A percentile compares a stretch with the other conserved stretches of the same genome.
Evolutionary conservation across 2,113 vertebrate species (phyloP).

Genomic region (Cottus gobio): DNA sequence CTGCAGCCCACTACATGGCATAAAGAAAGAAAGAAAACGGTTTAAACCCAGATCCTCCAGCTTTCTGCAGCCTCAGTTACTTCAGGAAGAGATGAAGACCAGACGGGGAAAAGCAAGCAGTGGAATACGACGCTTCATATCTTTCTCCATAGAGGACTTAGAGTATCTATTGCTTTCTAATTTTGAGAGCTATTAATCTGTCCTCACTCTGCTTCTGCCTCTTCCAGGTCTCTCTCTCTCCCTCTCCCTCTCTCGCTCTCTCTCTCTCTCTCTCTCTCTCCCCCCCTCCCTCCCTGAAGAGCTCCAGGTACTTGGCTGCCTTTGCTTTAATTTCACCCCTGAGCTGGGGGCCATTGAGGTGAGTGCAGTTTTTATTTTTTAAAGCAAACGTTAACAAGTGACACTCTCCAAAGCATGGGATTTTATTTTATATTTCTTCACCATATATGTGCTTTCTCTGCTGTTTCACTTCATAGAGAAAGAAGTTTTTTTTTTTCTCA

Average conservation of each 20-base stretch:
- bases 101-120: neutral
- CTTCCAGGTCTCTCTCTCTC: constrained; percentile 35
- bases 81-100: neutral
- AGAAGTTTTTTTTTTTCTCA: neutral
- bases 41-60: neutral
- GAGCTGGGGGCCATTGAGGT: constrained; percentile 39
- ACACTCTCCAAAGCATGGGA: neutral
- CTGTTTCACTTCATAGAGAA: constrained; percentile 33
- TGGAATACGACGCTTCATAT: neutral
- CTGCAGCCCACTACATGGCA: neutral
- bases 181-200: constrained; percentile 27
- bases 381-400: neutral
- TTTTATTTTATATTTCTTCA: neutral
- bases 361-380: constrained; percentile 4
- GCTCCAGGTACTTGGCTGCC: constrained; percentile 48
- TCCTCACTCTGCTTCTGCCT: constrained; percentile 1
- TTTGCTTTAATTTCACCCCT: constrained; percentile 40
- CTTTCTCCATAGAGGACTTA: neutral
- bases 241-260: neutral
- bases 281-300: constrained; percentile 25
- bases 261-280: constrained; percentile 13
- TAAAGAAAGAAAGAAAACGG: neutral
- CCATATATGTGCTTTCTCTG: neutral
- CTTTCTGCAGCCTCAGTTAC: neutral
- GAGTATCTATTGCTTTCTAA: constrained; percentile 14